phyloP scores from a whole-genome alignment of 2,888 invertebrate genomes.

The Trissolcus brochymenae region DNA sequence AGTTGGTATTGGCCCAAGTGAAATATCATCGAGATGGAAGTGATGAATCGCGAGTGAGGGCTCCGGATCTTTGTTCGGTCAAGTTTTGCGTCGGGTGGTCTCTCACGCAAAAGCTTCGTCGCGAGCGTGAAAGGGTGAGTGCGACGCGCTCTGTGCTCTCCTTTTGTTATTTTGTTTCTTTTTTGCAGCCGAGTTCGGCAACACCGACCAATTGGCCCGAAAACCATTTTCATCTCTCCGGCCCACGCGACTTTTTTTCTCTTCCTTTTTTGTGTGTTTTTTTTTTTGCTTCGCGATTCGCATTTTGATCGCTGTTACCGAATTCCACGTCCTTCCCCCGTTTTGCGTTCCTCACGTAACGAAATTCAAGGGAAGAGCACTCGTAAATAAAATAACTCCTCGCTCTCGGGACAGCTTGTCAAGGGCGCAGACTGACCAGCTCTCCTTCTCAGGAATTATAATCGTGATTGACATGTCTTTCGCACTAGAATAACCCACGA shows the following conservation, averaged over 20 bases:
- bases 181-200: slow-evolving; percentile 4
- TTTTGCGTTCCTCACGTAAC: too few species aligned
- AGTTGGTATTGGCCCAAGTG: neutral
- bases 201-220: slow-evolving; percentile 28
- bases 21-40: slow-evolving; percentile 25
- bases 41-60: slow-evolving; percentile 12
- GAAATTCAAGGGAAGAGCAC: too few species aligned
- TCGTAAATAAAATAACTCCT: neutral
- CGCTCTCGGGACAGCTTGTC: neutral
- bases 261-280: too few species aligned
- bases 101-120: slow-evolving; percentile 36
- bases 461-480: slow-evolving; percentile 38
- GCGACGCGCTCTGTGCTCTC: slow-evolving; percentile 40
- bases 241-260: too few species aligned
- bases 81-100: neutral
- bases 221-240: slow-evolving; percentile 6
- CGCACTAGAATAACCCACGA: slow-evolving; percentile 18
- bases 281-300: neutral
- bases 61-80: neutral
- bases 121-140: slow-evolving; percentile 52
- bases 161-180: slow-evolving; percentile 34
- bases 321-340: too few species aligned
- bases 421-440: slow-evolving; percentile 17
- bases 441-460: slow-evolving; percentile 20
- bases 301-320: too few species aligned